Evolutionary conservation across 2,888 invertebrate species (phyloP), one percentile per base, ranked within the genome.

Genomic region (Ophonus ardosiacus): DNA sequence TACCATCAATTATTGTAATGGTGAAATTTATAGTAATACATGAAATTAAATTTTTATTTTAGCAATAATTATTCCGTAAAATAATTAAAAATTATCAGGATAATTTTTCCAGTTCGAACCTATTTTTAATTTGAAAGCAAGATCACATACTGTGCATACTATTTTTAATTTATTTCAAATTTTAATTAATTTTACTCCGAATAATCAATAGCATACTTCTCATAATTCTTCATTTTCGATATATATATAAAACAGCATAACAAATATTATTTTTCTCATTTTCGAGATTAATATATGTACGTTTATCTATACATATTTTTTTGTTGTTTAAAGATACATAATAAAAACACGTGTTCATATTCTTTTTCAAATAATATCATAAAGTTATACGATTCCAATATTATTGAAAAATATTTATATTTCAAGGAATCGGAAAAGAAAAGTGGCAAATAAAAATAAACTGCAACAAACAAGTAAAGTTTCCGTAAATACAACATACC

Each of bases 401-500:
- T 6, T 3, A 5, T 31, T 31, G 31, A 31, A 31, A 31, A 31
- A 51, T 13, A 51, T 51, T 51, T 51, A 0, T 51, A 5, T 51
- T 51, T 13, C 43, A 51, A 1, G 5, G 6, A 1, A 31, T 31
- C 43, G 3, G 13, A 13, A 13, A 51, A 51, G 13, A 51, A 51
- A 51, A 51, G 10, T 51, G 7, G 13, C 2, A 51, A 51, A 51
- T 8, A 51, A 51, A 51, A 51, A 51, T 51, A 51, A 51, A 51
- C 31, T 31, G 31, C 8, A 4, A 68, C 38, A 68, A 74, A 43
- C 43, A 43, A 68, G 31, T 74, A 74, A 74, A 51, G 10, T 51
- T 51, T 51, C 13, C 43, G 17, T 74, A 40, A 31, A 31, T 31
- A 31, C 31, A 31, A 74, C 15, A 43, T 74, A 43, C 71, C 43